Percentiles rank a stretch among this genome's conserved stretches.
phyloP scores from a whole-genome alignment of 2,888 invertebrate genomes.

The Lasius platythorax region DNA sequence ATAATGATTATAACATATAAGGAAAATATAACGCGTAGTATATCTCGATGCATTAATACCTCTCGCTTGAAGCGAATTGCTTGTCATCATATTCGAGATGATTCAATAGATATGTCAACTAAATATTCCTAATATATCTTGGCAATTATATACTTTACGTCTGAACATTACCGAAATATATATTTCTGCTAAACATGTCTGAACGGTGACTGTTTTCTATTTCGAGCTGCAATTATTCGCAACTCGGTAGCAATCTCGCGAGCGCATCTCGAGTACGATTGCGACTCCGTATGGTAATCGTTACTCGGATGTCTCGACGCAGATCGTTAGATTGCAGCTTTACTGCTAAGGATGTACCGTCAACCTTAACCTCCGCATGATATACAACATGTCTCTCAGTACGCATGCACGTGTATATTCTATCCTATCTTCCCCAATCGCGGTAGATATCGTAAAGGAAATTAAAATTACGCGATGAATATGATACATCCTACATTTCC shows the following conservation, averaged over 20 bases:
- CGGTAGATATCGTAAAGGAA: constrained; percentile 60
- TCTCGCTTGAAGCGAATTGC: not conserved
- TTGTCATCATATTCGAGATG: not conserved
- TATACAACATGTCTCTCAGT: constrained; percentile 61
- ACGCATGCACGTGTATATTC: constrained; percentile 59
- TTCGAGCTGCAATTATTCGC: constrained; percentile 32
- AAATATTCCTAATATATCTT: not conserved
- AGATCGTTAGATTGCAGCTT: constrained; percentile 70
- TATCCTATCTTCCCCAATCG: constrained; percentile 66
- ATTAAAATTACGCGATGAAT: constrained; percentile 58
- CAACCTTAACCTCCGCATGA: constrained; percentile 67
- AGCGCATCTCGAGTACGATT: constrained; percentile 61
- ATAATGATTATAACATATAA: not conserved
- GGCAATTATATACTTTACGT: not conserved
- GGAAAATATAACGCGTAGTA: not conserved
- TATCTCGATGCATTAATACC: not conserved
- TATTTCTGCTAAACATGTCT: not conserved
- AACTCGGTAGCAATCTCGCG: constrained; percentile 57
- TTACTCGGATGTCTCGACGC: constrained; percentile 68
- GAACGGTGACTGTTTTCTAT: not conserved
- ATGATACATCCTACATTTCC: constrained; percentile 63
- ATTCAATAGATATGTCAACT: not conserved
- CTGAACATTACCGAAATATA: not conserved
- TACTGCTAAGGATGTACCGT: constrained; percentile 68
- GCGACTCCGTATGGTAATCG: constrained; percentile 73